Evolutionary conservation across 2,113 vertebrate species (phyloP).

Genomic region (Natator depressus): DNA sequence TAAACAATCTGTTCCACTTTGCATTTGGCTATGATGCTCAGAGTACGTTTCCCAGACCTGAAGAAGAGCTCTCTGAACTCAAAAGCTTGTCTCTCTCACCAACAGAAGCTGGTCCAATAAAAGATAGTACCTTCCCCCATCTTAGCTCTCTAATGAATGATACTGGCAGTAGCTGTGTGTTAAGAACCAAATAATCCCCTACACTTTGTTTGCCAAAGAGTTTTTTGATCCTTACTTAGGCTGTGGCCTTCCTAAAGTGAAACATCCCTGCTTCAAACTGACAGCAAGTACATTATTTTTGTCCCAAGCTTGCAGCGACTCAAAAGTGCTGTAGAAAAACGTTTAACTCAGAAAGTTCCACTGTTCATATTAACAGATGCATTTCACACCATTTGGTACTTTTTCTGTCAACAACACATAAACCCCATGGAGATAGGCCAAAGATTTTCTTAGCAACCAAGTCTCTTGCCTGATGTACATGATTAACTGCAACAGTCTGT

Average conservation of each 20-base stretch:
- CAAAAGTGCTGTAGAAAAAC: constrained; percentile 51
- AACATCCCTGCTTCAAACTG: constrained; percentile 27
- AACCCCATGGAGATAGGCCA: constrained; percentile 75
- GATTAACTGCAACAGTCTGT: constrained; percentile 77
- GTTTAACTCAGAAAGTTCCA: constrained; percentile 17
- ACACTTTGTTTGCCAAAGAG: neutral
- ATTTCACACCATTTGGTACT: constrained; percentile 65
- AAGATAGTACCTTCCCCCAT: neutral
- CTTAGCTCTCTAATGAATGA: neutral
- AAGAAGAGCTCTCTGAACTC: neutral
- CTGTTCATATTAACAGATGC: constrained; percentile 75
- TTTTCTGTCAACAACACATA: constrained; percentile 66
- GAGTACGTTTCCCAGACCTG: neutral
- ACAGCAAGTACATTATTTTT: constrained; percentile 53
- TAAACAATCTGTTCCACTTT: neutral
- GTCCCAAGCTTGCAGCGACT: constrained; percentile 28
- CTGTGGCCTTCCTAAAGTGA: neutral
- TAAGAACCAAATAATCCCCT: neutral
- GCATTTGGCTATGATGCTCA: neutral
- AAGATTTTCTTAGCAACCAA: constrained; percentile 83
- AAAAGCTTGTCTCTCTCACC: neutral
- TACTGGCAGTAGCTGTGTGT: neutral
- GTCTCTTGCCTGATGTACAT: constrained; percentile 62
- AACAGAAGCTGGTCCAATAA: neutral
- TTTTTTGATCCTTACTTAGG: neutral